Evolutionary conservation across 2,113 vertebrate species (phyloP), one percentile per base, ranked within the genome.

Genomic region (Tachycineta bicolor): DNA sequence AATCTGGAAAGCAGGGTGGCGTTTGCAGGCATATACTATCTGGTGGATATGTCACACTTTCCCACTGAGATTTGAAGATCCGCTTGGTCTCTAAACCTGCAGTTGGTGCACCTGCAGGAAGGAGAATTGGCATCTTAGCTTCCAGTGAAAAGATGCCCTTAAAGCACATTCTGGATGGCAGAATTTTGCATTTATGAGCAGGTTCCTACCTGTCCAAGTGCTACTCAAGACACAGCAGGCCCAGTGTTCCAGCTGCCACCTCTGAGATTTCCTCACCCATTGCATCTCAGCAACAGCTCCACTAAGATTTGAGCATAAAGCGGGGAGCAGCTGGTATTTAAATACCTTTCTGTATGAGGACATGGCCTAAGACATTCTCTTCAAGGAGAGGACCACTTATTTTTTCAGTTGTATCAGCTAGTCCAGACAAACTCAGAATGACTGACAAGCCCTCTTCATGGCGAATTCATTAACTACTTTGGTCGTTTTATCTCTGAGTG

Each of bases 81-180:
- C 5, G 11, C 59, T 70, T 63, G 56, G 31, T 34, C 46, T 41
- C n/a, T 56, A 50, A 85, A 68, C 39, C 34, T 71, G 21, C 29
- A 37, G 0, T 9, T 1, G 1, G 12, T 59, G 10, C 10, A 44
- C 29, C 16, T 59, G 16, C 21, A 49, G 33, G 12, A 10, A 59
- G 11, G 6, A 77, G 16, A 68, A 71, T 17, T 17, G 26, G 43
- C 3, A 31, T n/a, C 43, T 29, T 31, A 17, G 2, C 26, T 90
- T 39, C 31, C 1, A 0, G 16, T 24, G 62, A 56, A 76, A 74
- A 60, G 6, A 43, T 28, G 41, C 3, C 4, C 11, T 85, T 67
- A 46, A 62, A 85, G 9, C 20, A 59, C 29, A n/a, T 60, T 64
- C 46, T 58, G 43, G 5, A 59, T 53, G 37, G 26, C 24, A 76